Evolutionary conservation across 2,888 invertebrate species (phyloP).

Genomic region (Spilosoma lubricipeda): DNA sequence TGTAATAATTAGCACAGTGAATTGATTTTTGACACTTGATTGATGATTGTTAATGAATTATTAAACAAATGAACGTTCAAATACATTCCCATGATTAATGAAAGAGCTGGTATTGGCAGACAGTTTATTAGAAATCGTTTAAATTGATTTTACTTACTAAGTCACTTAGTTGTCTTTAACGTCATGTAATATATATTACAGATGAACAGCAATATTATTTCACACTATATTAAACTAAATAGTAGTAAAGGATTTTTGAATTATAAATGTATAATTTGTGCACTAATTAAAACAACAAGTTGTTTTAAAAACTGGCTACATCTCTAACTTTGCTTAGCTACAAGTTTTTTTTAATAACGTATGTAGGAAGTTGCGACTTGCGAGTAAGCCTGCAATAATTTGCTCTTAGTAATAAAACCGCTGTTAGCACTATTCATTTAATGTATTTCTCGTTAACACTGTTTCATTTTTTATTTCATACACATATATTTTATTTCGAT

Average conservation of each 20-base stretch:
- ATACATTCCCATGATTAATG: slow-evolving; percentile 33
- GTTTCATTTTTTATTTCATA: neutral
- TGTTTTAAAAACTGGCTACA: neutral
- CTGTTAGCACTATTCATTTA: neutral
- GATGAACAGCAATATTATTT: neutral
- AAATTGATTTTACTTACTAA: slow-evolving; percentile 25
- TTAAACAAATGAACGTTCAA: slow-evolving; percentile 29
- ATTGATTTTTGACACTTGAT: slow-evolving; percentile 43
- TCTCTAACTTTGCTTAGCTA: neutral
- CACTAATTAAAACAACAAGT: neutral
- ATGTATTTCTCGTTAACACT: neutral
- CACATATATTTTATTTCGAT: neutral
- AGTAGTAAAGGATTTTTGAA: neutral
- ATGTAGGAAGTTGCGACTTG: neutral
- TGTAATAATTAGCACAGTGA: slow-evolving; percentile 27
- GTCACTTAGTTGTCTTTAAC: neutral
- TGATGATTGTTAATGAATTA: slow-evolving; percentile 36
- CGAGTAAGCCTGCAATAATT: neutral
- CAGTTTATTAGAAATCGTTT: slow-evolving; percentile 21
- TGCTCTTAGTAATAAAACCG: neutral
- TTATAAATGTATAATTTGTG: neutral
- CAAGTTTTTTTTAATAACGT: neutral
- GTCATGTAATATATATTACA: neutral
- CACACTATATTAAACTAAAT: neutral
- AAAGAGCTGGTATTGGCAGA: slow-evolving; percentile 29